Conservation (phyloP, 2,797 vertebrate genomes). For the Meriones psammophilus region DNA sequence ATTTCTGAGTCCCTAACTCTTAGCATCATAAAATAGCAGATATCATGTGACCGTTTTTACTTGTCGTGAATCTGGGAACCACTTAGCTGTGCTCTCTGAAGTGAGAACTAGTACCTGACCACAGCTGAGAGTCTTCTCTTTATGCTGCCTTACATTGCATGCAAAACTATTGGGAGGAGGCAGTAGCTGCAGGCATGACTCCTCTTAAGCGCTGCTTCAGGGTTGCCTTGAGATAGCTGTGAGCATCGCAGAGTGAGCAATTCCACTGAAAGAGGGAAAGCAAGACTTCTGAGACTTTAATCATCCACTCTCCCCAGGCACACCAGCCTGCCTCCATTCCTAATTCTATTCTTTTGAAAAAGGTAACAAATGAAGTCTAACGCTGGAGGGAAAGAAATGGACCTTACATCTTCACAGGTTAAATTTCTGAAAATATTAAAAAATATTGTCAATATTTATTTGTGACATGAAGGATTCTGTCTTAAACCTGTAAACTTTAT, state of each 20-base stretch:
- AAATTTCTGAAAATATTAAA: background rate
- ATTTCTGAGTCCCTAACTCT: background rate
- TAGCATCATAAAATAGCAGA: background rate
- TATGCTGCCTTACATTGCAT: background rate
- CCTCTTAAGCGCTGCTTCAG: background rate
- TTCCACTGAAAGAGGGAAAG: background rate
- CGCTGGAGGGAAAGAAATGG: background rate
- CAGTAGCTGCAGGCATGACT: background rate
- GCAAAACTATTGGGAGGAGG: background rate
- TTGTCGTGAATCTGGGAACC: background rate
- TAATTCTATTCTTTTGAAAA: background rate
- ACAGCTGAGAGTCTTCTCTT: background rate
- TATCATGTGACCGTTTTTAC: background rate
- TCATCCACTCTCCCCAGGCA: background rate
- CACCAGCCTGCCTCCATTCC: background rate
- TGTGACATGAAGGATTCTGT: background rate
- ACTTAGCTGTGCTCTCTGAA: background rate
- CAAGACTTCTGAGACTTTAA: background rate
- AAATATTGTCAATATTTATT: background rate
- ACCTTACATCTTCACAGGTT: background rate
- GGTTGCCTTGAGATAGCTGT: accelerated
- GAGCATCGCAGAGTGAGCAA: background rate
- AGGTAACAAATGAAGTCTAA: background rate
- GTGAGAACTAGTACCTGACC: background rate
- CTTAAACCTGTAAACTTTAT: background rate